Conservation (phyloP, 64 coral and sea anemone genomes). For the Actinia tenebrosa region DNA sequence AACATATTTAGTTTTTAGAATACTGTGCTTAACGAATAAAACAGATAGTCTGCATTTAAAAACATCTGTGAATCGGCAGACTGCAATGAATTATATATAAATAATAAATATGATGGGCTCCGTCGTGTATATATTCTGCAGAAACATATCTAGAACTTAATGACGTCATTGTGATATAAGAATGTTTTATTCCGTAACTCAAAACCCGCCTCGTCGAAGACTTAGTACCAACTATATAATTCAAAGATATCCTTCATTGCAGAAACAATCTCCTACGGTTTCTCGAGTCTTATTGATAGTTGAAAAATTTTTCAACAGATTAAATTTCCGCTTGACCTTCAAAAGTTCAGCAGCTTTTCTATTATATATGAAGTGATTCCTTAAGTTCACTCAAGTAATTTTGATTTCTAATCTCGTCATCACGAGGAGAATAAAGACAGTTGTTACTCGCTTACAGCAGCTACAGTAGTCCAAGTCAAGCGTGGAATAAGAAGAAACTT, state of each 20-base stretch:
- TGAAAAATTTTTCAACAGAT: background rate
- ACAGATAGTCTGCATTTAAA: too few species aligned
- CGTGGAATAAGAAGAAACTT: background rate
- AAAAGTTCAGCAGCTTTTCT: background rate
- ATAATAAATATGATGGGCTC: too few species aligned
- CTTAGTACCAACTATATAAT: too few species aligned
- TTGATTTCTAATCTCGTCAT: background rate
- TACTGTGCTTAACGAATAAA: too few species aligned
- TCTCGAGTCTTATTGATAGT: background rate
- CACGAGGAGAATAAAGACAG: background rate
- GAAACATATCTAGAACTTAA: background rate
- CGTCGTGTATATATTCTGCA: too few species aligned
- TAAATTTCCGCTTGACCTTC: background rate
- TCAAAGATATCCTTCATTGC: background rate
- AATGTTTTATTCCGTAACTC: background rate
- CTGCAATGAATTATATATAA: too few species aligned
- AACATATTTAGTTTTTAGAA: too few species aligned
- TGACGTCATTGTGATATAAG: background rate
- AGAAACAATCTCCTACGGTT: background rate
- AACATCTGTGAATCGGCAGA: too few species aligned
- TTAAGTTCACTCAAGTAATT: background rate
- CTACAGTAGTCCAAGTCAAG: background rate
- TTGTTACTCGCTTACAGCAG: background rate
- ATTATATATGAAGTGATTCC: background rate
- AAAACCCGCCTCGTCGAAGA: too few species aligned